Conservation (phyloP, 2,113 vertebrate genomes). For the sheep (Ovis aries) region DNA sequence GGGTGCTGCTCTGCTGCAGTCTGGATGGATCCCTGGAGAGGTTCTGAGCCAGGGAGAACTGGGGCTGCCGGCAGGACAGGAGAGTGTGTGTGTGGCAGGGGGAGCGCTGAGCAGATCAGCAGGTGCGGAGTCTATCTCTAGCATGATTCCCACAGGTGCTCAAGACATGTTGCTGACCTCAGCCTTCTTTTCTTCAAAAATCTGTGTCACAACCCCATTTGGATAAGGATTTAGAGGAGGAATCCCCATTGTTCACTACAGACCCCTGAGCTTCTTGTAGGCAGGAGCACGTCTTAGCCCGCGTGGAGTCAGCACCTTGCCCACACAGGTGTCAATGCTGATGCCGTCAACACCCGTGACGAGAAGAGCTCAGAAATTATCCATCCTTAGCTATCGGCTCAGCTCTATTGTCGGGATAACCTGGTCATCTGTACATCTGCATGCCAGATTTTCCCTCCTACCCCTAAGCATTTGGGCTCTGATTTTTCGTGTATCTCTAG, state of each 20-base stretch:
- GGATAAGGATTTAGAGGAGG: background rate
- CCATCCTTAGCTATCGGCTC: background rate
- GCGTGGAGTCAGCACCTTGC: accelerated
- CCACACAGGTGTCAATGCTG: background rate
- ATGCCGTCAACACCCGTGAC: background rate
- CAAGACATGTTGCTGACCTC: background rate
- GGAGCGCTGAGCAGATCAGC: background rate
- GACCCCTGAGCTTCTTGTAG: background rate
- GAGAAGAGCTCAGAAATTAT: background rate
- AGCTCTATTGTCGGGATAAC: background rate
- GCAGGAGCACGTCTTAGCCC: background rate
- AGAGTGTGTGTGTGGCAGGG: background rate
- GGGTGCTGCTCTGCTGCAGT: background rate
- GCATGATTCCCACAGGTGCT: background rate
- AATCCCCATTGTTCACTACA: background rate
- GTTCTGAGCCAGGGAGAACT: background rate
- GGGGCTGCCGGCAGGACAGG: background rate
- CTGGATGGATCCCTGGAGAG: background rate
- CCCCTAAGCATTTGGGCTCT: background rate
- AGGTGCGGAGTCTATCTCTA: too few relatives aligned
- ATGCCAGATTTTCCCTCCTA: background rate
- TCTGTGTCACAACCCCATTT: background rate
- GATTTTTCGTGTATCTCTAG: background rate
- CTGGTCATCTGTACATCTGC: background rate
- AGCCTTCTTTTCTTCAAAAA: background rate